These are phyloP conservation scores for Acrobasis suavella DNA, from an alignment of 2,888 invertebrate genomes.

Conservation along the genomic window DNA sequence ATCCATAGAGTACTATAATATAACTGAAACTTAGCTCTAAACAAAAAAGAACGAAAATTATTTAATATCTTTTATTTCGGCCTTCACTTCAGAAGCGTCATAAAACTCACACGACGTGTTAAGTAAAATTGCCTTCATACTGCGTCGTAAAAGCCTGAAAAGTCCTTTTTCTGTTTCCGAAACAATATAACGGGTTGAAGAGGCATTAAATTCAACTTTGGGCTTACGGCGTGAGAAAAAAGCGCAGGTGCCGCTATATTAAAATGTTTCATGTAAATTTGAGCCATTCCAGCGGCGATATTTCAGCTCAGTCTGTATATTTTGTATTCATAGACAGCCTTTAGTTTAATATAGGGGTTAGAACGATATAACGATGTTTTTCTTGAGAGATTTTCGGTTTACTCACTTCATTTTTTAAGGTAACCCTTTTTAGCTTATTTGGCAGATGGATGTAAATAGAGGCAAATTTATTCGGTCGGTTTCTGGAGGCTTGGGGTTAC, in stretches of 20 bases:
- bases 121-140: conserved; percentile 13
- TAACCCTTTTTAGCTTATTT: conserved; percentile 9
- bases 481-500: conserved; percentile 8
- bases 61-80: too few species aligned
- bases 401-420: conserved; percentile 19
- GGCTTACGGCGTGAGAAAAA: conserved; percentile 75
- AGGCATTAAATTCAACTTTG: conserved; percentile 57
- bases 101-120: conserved; percentile 21
- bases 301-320: conserved; percentile 70
- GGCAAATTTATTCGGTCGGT: conserved; percentile 21
- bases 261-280: conserved; percentile 82
- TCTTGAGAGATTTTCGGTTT: conserved; percentile 27
- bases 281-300: conserved; percentile 59
- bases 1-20: too few species aligned
- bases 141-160: conserved; percentile 30
- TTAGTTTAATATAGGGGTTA: conserved; percentile 68
- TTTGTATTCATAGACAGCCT: conserved; percentile 75
- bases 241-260: conserved; percentile 76
- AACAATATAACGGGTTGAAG: conserved; percentile 51
- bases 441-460: conserved; percentile 5
- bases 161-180: conserved; percentile 28
- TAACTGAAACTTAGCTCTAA: too few species aligned
- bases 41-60: too few species aligned
- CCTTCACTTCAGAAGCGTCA: not conserved
- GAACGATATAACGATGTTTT: conserved; percentile 29